A percentile compares a stretch with the other conserved stretches of the same genome.
Conservation (phyloP, 2,113 vertebrate species). For the Colinus virginianus region DNA sequence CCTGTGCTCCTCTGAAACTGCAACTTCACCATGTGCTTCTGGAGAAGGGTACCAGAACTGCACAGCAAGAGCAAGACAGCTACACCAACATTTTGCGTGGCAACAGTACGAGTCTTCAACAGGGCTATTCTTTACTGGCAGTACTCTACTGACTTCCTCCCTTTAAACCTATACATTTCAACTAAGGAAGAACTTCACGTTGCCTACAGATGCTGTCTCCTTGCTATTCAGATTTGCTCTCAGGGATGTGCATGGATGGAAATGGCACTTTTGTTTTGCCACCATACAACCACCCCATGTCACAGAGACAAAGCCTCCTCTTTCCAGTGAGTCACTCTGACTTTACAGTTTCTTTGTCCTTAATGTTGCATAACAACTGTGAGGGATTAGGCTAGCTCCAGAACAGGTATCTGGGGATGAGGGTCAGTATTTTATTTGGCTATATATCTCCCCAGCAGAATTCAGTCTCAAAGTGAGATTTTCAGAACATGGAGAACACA, state of each 20-base stretch:
- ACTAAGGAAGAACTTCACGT: not conserved
- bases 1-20: not conserved
- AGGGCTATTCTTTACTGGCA: not conserved
- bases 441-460: not conserved
- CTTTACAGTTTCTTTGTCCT: not conserved
- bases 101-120: not conserved
- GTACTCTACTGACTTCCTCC: not conserved
- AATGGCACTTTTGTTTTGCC: not conserved
- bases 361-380: fast-evolving
- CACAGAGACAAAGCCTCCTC: not conserved
- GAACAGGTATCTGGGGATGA: not conserved
- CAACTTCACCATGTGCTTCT: not conserved
- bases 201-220: not conserved
- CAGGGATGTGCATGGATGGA: not conserved
- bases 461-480: not conserved
- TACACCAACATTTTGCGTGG: fast-evolving
- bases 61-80: not conserved
- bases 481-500: not conserved
- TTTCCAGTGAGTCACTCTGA: not conserved
- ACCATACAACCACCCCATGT: not conserved
- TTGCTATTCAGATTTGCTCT: not conserved
- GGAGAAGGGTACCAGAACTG: not conserved
- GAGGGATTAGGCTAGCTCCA: not conserved
- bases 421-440: not conserved
- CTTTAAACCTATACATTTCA: not conserved